These are phyloP conservation scores for Nesospiza acunhae DNA, from an alignment of 2,113 vertebrate genomes.

Conservation along the genomic window DNA sequence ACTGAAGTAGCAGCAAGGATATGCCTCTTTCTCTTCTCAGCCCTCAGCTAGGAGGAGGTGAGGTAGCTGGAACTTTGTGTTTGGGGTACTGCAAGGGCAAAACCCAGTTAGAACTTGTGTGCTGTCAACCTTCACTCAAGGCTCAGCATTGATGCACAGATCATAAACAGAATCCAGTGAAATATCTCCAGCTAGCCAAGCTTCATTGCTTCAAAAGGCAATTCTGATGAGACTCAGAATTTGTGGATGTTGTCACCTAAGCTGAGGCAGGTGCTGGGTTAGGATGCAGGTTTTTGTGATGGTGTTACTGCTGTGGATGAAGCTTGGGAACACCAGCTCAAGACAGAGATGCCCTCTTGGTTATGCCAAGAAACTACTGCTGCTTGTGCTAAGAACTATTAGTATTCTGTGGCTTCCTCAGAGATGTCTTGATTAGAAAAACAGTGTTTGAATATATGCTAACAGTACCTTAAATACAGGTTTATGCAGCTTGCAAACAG, in stretches of 20 bases:
- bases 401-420: background rate
- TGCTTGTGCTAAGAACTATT: background rate
- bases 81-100: background rate
- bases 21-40: background rate
- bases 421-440: slow-evolving; percentile 21
- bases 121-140: background rate
- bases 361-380: background rate
- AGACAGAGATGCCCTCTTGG: background rate
- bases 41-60: background rate
- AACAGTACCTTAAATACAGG: slow-evolving; percentile 18
- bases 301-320: background rate
- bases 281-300: background rate
- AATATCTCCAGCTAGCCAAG: background rate
- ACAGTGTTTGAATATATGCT: slow-evolving; percentile 9
- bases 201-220: background rate
- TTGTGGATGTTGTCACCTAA: background rate
- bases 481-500: slow-evolving; percentile 7
- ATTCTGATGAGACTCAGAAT: background rate
- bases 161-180: background rate
- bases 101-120: background rate
- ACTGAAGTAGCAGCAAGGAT: background rate
- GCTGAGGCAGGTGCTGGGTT: background rate
- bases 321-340: background rate
- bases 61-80: background rate
- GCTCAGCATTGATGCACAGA: fast-evolving